Conservation (phyloP, 2,888 invertebrate genomes). For the Andrena fulva region DNA sequence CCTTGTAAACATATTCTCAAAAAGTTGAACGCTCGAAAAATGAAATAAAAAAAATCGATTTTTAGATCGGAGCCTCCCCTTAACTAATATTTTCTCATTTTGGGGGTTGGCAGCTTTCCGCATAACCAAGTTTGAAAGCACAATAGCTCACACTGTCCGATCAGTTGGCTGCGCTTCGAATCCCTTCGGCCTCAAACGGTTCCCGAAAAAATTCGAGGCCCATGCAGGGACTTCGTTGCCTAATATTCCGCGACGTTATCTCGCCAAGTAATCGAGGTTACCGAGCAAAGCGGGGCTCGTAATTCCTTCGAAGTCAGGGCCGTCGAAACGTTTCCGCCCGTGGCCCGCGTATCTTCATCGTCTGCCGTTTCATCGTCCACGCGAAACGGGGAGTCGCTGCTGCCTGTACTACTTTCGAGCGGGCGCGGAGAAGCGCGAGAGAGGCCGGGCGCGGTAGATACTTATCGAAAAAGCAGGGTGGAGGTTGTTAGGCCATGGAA, state of each 20-base stretch:
- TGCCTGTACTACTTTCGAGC: slow-evolving; percentile 2
- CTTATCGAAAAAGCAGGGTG: slow-evolving; percentile 29
- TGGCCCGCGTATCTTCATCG: not conserved
- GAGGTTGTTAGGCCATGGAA: slow-evolving; percentile 51
- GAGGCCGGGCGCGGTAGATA: slow-evolving; percentile 30
- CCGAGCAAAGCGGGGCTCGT: not conserved
- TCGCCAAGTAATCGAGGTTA: slow-evolving; percentile 2
- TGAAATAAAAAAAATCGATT: too few relatives aligned
- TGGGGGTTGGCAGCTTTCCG: too few relatives aligned
- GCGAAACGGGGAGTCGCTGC: not conserved
- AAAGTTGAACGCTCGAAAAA: too few relatives aligned
- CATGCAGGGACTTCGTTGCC: not conserved
- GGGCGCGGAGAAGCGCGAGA: not conserved
- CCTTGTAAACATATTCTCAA: too few relatives aligned
- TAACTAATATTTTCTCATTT: too few relatives aligned
- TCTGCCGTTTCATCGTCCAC: not conserved
- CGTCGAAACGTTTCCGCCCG: slow-evolving; percentile 3
- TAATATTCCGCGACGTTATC: slow-evolving; percentile 7
- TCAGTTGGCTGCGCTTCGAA: too few relatives aligned
- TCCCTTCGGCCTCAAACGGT: not conserved
- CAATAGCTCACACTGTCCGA: too few relatives aligned
- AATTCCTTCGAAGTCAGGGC: slow-evolving; percentile 2
- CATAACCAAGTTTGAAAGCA: too few relatives aligned
- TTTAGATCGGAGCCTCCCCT: too few relatives aligned
- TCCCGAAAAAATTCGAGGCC: not conserved